These are phyloP conservation scores for Thalassarche chlororhynchos DNA, from an alignment of 2,113 vertebrate genomes.

Conservation along the genomic window DNA sequence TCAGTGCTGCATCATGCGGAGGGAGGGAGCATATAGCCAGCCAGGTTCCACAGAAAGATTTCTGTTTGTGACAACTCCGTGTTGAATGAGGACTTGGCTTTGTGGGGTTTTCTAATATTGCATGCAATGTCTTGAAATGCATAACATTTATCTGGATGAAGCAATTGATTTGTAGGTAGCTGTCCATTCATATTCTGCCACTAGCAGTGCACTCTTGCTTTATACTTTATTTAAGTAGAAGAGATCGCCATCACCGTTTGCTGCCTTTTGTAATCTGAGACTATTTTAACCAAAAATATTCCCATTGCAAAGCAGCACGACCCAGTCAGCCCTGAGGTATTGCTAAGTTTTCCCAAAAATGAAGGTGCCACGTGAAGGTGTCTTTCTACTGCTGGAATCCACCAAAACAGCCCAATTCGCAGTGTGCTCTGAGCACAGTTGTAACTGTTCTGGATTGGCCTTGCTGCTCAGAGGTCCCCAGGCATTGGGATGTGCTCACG, in stretches of 20 bases:
- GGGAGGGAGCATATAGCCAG: background rate
- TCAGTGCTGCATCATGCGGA: rapidly evolving
- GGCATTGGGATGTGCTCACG: background rate
- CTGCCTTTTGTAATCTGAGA: background rate
- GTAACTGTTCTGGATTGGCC: background rate
- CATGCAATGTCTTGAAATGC: background rate
- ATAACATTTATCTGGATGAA: background rate
- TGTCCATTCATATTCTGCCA: background rate
- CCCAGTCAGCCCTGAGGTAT: background rate
- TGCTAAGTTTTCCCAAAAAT: background rate
- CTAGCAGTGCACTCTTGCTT: background rate
- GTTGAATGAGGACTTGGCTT: background rate
- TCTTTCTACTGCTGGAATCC: background rate
- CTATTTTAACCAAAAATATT: background rate
- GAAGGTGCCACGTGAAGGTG: background rate
- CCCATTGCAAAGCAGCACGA: background rate
- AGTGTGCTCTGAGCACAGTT: background rate
- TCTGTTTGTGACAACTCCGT: background rate
- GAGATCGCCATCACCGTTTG: background rate
- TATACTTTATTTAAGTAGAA: background rate
- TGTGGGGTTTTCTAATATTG: background rate
- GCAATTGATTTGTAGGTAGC: background rate
- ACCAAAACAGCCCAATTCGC: background rate
- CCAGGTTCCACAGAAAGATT: background rate
- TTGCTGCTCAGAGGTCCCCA: background rate